Evolutionary conservation across 2,113 vertebrate species (phyloP), one percentile per base, ranked within the genome.

Genomic region (Carlito syrichta): DNA sequence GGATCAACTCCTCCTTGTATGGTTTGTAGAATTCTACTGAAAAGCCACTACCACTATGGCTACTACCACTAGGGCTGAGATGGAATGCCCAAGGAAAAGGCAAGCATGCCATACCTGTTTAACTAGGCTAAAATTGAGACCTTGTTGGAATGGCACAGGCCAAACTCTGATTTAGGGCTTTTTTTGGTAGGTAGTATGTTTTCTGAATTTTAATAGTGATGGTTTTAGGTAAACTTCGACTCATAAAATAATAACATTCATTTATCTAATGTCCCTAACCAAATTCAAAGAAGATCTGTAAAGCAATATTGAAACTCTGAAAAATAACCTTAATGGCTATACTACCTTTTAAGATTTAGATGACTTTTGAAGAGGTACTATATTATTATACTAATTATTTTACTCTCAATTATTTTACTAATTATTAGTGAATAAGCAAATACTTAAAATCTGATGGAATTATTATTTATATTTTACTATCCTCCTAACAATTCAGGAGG

Each of bases 341-440:
- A 0, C 5, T 77, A 48, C 52, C 6, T 94, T 93, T 94, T 76
- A 89, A 94, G 48, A 66, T 56, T 48, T 78, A 27, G 45, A 71
- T 77, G 38, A 56, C 6, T 25, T 87, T 83, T 90, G 7, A 90
- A 94, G 71, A 3, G 35, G 27, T 50, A 76, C 10, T 20, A 95
- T 38, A 45, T 90, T 56, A 52, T 48, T 69, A 85, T 86, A 83
- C 82, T 45, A 83, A 60, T 56, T 40, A 91, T 52, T 16, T n/a
- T n/a, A n/a, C n/a, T 96, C 43, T 95, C 27, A 60, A 45, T 90
- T 56, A 52, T 48, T 69, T 88, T 86, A 83, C 82, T 45, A 83
- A 60, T 56, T 40, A 91, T 52, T 16, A 77, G 4, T 77, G 48
- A 90, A 58, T 76, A 45, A 68, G 38, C 68, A 93, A 83, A 81